Base-by-base conservation (phyloP, 2,888 invertebrate genomes). In the Phortica magna region DNA sequence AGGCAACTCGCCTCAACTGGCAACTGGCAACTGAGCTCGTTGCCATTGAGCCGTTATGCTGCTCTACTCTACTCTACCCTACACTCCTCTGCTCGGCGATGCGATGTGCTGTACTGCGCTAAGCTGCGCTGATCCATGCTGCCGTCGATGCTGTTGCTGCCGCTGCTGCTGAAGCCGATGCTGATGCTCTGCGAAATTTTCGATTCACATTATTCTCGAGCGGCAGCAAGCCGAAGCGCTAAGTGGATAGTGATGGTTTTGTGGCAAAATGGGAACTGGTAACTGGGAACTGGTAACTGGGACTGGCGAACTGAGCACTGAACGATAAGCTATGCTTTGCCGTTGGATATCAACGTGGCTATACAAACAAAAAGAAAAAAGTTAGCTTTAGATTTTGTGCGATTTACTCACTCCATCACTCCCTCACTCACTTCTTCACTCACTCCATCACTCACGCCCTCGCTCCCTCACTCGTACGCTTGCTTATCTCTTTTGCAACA, bases 401-500 rank as follows among this genome's bases (percentile, higher is more conserved):
- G 31, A 31, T 31, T 31, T 4, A 14, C 14, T 31, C 64, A 64
- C 22, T 19, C 64, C n/a, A 4, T 31, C 64, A 64, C 22, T 19
- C 64, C 9, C 22, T 6, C 17, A 22, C 64, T 5, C 65, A 61
- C 14, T 31, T 22, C 22, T 14, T 19, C 64, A 22, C 22, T 6
- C 17, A 22, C 64, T 5, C 65, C n/a, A n/a, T n/a, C n/a, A 14
- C 14, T 31, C 64, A 64, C 22, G 9, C 64, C n/a, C 14, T 31
- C 64, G 22, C 22, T 19, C 64, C 9, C 22, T 6, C 17, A 22
- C 64, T 5, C 65, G 6, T n/a, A 83, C 79, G 85, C 78, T 84
- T 79, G 82, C 84, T 84, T 84, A 84, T 84, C 87, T 79, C 70
- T 74, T 80, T 82, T 82, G 78, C 76, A 84, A 83, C 84, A 84